These are phyloP conservation scores for Plotosus lineatus DNA, from an alignment of 2,113 vertebrate species.

Conservation along the genomic window DNA sequence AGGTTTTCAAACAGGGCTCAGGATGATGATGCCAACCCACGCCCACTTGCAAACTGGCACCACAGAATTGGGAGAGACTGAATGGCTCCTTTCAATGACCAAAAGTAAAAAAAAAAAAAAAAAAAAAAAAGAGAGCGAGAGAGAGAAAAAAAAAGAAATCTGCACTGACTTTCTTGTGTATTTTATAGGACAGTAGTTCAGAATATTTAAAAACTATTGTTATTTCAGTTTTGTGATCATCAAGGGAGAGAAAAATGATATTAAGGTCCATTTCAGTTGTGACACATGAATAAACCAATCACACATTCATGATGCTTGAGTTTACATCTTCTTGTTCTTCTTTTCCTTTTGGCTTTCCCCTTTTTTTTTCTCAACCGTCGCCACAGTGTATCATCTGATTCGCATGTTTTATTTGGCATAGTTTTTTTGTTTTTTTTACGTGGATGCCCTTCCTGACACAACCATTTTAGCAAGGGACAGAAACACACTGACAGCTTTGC, in stretches of 20 bases:
- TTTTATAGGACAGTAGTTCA: not conserved
- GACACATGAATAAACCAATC: not conserved
- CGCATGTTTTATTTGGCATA: too few species aligned
- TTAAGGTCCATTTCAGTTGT: not conserved
- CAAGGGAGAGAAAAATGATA: not conserved
- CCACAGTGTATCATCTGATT: too few species aligned
- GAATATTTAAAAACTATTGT: not conserved
- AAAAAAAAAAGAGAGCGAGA: not conserved
- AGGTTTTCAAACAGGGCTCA: slow-evolving; percentile 53
- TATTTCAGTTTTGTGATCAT: not conserved
- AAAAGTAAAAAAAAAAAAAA: not conserved
- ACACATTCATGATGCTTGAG: not conserved
- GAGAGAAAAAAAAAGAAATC: not conserved
- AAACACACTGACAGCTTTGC: too few species aligned
- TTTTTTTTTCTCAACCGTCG: too few species aligned
- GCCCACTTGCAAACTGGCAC: slow-evolving; percentile 36
- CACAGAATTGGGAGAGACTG: not conserved
- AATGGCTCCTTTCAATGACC: not conserved
- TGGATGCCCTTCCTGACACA: too few species aligned
- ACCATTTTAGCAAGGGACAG: too few species aligned
- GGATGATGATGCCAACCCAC: slow-evolving; percentile 47
- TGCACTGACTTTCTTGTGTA: not conserved
- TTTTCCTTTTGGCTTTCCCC: too few species aligned
- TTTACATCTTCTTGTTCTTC: not conserved
- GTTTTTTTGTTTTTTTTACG: too few species aligned